These are phyloP conservation scores for Gymnobelideus leadbeateri DNA, from an alignment of 2,113 vertebrate genomes.

Conservation along the genomic window DNA sequence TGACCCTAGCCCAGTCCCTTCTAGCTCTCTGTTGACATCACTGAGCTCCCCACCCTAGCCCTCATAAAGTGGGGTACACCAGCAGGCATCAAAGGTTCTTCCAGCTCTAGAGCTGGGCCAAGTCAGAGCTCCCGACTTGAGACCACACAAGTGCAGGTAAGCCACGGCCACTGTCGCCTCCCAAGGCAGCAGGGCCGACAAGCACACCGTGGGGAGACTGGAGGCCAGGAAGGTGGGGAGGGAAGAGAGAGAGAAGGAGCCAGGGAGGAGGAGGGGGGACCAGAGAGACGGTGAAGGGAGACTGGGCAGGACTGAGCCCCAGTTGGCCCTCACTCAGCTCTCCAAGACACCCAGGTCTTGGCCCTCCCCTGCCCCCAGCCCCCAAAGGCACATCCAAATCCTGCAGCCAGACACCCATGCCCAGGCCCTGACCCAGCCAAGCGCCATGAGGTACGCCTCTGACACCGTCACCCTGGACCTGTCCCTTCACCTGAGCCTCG, in stretches of 20 bases:
- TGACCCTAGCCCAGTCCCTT: not conserved
- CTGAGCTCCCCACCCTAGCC: not conserved
- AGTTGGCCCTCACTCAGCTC: too few relatives aligned
- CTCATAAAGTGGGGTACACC: not conserved
- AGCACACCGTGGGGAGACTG: not conserved
- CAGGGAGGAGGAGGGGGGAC: too few relatives aligned
- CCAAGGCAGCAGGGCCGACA: not conserved
- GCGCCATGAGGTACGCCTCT: too few relatives aligned
- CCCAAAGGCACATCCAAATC: not conserved
- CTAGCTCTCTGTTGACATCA: not conserved
- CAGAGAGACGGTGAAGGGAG: too few relatives aligned
- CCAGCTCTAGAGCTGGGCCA: not conserved
- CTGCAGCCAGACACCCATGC: too few relatives aligned
- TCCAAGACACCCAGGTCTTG: not conserved
- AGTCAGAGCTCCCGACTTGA: too few relatives aligned
- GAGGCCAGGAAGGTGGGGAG: not conserved
- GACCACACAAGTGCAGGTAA: too few relatives aligned
- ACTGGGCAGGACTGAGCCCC: too few relatives aligned
- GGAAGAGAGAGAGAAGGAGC: too few relatives aligned
- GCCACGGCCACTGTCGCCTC: not conserved
- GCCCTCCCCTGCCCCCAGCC: too few relatives aligned
- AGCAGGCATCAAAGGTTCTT: not conserved
- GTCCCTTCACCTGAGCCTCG: not conserved
- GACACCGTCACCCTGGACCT: too few relatives aligned
- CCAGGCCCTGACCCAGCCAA: too few relatives aligned